Evolutionary conservation across 2,797 vertebrate species (phyloP), one percentile per base, ranked within the genome.

Genomic region (Oryzias sinensis): DNA sequence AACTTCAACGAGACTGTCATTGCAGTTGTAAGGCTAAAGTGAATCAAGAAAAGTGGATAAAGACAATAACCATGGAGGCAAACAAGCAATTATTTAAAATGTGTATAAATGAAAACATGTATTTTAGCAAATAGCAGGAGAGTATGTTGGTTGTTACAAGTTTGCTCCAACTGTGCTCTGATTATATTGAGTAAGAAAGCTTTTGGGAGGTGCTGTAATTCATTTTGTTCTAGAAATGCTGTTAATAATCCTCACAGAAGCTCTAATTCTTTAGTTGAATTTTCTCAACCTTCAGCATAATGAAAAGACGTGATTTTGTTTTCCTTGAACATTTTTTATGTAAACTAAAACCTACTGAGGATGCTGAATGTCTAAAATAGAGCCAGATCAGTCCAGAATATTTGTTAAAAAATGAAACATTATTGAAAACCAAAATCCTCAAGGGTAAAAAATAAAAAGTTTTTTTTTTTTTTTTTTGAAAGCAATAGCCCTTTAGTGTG

Each of bases 101-200:
- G 6, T 17, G 27, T 17, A 6, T 22, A 3, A 20, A 4, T 37
- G 5, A 20, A 41, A 20, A 20, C 3, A 52, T 7, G 20, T 14
- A 40, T 20, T 40, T 14, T 14, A 20, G 7, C 46, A 59, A 62
- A 18, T 43, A 56, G 42, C 18, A 43, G 29, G 4, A 42, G 27
- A 6, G 51, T 16, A 27, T 56, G 18, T 18, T 60, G 25, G 50
- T 18, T 49, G 29, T 59, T 17, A 50, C 25, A 57, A 29, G 20
- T 60, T 68, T 61, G 55, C 68, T 63, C 70, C 43, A 1, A 45
- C 52, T 53, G 22, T 22, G 53, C 54, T 70, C 50, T 56, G 18
- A 67, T 53, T 72, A 76, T 66, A 77, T 71, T 53, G 63, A 77
- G 52, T 63, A 80, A 73, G 49, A 73, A 74, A 44, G 52, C 74